phyloP scores from a whole-genome alignment of 2,797 vertebrate genomes.

The Pangasius sanitwongsei region DNA sequence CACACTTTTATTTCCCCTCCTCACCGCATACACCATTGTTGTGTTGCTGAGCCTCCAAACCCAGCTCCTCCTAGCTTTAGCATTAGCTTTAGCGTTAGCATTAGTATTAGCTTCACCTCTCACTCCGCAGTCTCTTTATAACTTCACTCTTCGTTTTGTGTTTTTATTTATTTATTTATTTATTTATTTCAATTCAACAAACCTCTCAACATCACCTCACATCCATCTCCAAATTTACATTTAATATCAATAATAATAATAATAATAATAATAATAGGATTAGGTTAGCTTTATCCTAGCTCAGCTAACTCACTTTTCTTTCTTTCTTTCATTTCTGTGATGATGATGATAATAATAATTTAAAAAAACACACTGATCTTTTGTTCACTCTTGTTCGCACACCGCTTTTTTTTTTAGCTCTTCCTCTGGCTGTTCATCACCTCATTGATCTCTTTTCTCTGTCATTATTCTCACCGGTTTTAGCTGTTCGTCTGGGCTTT shows the following conservation, averaged over 20 bases:
- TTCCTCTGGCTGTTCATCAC: background rate
- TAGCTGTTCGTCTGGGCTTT: background rate
- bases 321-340: background rate
- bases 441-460: background rate
- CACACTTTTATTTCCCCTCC: background rate
- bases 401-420: background rate
- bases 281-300: background rate
- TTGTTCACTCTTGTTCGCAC: background rate
- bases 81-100: background rate
- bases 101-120: slow-evolving; percentile 6
- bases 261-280: background rate
- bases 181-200: background rate
- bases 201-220: too few relatives aligned
- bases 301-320: background rate
- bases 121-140: background rate
- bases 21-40: slow-evolving; percentile 2
- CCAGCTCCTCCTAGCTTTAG: slow-evolving; percentile 2
- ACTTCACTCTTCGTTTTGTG: background rate
- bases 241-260: background rate
- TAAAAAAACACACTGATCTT: background rate
- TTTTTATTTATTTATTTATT: background rate
- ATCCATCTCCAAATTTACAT: accelerated
- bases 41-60: background rate
- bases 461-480: background rate
- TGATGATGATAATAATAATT: background rate